phyloP scores from a whole-genome alignment of 2,888 invertebrate genomes.

The Zeuzera pyrina region DNA sequence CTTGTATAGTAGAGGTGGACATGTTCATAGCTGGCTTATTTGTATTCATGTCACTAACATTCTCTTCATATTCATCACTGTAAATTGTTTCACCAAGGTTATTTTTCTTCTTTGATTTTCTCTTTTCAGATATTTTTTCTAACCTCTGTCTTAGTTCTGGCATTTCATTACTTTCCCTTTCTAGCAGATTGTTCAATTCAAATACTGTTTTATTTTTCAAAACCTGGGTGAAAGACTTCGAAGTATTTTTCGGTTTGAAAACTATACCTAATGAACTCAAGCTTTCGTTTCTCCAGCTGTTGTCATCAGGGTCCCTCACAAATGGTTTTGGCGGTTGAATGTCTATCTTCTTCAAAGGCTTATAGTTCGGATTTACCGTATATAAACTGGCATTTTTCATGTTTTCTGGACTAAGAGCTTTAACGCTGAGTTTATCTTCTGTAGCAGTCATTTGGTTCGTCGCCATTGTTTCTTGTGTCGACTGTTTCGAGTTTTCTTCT shows the following conservation, averaged over 20 bases:
- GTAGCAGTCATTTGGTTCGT: conserved; percentile 10
- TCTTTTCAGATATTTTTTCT: conserved; percentile 55
- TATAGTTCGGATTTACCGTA: conserved; percentile 48
- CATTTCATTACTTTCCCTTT: conserved; percentile 33
- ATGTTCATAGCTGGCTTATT: too few species aligned
- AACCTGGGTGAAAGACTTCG: conserved; percentile 59
- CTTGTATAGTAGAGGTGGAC: background rate
- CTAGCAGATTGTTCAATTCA: conserved; percentile 35
- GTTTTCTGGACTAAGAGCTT: conserved; percentile 37
- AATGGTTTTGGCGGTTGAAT: conserved; percentile 46
- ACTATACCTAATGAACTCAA: conserved; percentile 62
- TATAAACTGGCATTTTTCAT: conserved; percentile 33
- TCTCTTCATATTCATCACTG: conserved; percentile 37
- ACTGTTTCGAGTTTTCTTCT: too few species aligned
- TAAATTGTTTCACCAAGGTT: conserved; percentile 43
- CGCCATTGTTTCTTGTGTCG: background rate
- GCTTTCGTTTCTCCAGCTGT: conserved; percentile 66
- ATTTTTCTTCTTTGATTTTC: conserved; percentile 54
- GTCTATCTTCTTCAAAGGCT: conserved; percentile 55
- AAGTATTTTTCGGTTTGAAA: conserved; percentile 58
- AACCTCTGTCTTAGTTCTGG: conserved; percentile 50
- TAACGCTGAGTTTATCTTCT: conserved; percentile 34
- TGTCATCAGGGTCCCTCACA: conserved; percentile 56
- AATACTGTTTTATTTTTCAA: conserved; percentile 59
- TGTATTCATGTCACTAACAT: too few species aligned